Conservation (phyloP, 2,113 vertebrate species). For the Mormoops blainvillei region DNA sequence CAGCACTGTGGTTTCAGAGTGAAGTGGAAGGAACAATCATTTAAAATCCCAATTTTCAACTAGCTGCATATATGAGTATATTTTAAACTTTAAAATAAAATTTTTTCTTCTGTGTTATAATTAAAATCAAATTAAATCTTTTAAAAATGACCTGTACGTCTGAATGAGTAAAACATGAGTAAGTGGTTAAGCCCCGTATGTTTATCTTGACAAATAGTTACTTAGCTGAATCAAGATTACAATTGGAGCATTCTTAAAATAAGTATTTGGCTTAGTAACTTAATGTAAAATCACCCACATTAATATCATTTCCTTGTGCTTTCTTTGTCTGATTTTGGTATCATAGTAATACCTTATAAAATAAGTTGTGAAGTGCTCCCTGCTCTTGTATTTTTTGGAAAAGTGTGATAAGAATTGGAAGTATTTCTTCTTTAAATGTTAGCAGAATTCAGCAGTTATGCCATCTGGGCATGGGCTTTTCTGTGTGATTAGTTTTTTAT, state of each 20-base stretch:
- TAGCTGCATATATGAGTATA: neutral
- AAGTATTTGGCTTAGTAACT: neutral
- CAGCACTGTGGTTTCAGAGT: neutral
- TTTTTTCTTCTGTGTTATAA: conserved; percentile 24
- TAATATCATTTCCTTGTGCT: neutral
- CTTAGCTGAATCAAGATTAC: neutral
- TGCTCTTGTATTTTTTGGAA: neutral
- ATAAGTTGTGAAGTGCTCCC: neutral
- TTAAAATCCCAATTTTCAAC: neutral
- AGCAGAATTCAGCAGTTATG: neutral
- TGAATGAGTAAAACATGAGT: neutral
- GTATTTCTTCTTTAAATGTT: neutral
- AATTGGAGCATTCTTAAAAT: conserved; percentile 14
- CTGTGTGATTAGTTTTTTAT: neutral
- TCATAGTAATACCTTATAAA: neutral
- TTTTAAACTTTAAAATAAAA: conserved; percentile 21
- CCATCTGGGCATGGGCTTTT: neutral
- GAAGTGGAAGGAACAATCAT: neutral
- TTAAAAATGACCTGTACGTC: neutral
- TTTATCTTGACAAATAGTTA: conserved; percentile 23
- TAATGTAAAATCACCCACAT: neutral
- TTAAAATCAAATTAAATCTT: neutral
- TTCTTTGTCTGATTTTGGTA: neutral
- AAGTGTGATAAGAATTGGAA: neutral
- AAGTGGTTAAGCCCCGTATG: neutral